Evolutionary conservation across 2,797 vertebrate genomes (phyloP), one percentile per base, ranked within the genome.

Genomic region (Petrocephalus sullivani): DNA sequence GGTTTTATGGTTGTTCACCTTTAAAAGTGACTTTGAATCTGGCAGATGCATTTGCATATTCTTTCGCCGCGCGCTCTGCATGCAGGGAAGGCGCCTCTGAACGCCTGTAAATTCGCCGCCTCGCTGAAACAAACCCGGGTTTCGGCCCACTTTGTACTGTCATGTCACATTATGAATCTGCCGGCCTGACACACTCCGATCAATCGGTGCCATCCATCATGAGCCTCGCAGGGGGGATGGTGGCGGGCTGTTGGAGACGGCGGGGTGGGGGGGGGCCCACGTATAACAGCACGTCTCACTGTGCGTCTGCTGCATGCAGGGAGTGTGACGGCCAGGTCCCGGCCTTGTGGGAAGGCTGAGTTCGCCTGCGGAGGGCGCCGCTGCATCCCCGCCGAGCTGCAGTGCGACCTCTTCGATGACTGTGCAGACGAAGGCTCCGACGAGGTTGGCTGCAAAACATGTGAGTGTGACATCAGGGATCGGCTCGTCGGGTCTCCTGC

Each of bases 401-500:
- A 96, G 90, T 97, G 97, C 0, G 96, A 97, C 88, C 93, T 93
- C 0, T 96, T 96, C 37, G 96, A 97, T 84, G 97, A 97, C 89
- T 97, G 97, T 54, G 96, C 95, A 87, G 97, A 97, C 16, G 93
- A 91, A 2, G 96, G 95, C 60, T 97, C 96, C 0, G 97, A 97
- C 78, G 97, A 97, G 82, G 93, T 94, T 49, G 94, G 93, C 90
- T 97, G 97, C 93, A 95, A 95, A 93, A 94, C 91, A 86, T 93
- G 97, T 97, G 92, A 95, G 96, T 94, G 54, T 53, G 90, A 28
- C n/a, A 89, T 10, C 53, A 19, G 41, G 19, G 75, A n/a, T 21
- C 75, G 28, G 51, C 21, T 12, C 49, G 14, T 53, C 2, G 21
- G 1, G n/a, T 46, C 53, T n/a, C 9, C 21, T 4, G n/a, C n/a